Evolutionary conservation across 2,888 invertebrate species (phyloP).

Genomic region (Eupeodes luniger): DNA sequence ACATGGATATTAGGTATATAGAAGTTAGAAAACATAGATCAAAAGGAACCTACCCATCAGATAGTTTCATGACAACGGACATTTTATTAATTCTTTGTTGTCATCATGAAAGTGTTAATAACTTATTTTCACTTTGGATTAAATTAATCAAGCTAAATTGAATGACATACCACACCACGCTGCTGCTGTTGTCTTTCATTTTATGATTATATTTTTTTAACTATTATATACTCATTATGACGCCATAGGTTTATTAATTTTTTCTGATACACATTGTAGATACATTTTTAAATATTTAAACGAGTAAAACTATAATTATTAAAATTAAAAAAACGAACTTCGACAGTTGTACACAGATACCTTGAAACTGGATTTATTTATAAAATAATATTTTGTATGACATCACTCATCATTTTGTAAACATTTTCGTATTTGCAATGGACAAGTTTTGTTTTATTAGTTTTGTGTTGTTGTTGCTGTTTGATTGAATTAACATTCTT

Average conservation of each 20-base stretch:
- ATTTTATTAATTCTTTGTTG: constrained; percentile 38
- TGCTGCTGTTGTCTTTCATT: constrained; percentile 23
- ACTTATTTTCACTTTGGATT: constrained; percentile 47
- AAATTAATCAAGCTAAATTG: constrained; percentile 56
- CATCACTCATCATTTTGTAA: constrained; percentile 46
- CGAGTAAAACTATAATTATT: constrained; percentile 37
- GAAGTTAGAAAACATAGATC: not conserved
- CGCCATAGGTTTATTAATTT: constrained; percentile 22
- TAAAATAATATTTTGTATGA: constrained; percentile 61
- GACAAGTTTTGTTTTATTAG: constrained; percentile 31
- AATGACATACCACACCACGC: constrained; percentile 11
- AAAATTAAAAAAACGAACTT: constrained; percentile 22
- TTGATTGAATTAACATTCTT: not conserved
- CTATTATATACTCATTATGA: constrained; percentile 6
- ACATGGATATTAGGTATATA: not conserved
- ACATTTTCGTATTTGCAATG: constrained; percentile 27
- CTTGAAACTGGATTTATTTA: constrained; percentile 60
- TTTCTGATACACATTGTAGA: not conserved
- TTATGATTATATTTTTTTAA: constrained; percentile 21
- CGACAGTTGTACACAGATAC: constrained; percentile 27
- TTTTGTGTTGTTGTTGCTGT: constrained; percentile 13
- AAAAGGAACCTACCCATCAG: not conserved
- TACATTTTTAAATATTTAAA: constrained; percentile 9
- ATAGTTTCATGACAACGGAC: constrained; percentile 39
- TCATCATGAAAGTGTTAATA: constrained; percentile 38